Evolutionary conservation across 2,797 vertebrate genomes (phyloP).

Genomic region (Pseudochromis fuscus): DNA sequence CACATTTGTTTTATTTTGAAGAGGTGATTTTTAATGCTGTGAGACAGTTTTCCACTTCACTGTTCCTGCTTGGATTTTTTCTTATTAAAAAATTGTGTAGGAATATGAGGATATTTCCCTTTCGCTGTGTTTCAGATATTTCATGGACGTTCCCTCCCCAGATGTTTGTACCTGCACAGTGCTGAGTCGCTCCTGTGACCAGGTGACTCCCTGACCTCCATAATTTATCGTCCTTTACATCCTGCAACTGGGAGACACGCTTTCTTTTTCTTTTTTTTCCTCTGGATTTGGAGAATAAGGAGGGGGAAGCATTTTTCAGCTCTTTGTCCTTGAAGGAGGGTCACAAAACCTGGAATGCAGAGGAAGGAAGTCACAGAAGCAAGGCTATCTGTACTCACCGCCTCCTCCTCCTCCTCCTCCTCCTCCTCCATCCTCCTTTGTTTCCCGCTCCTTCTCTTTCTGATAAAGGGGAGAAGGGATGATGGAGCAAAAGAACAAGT

Average conservation of each 20-base stretch:
- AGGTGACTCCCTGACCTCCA: constrained; percentile 65
- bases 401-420: too few relatives aligned
- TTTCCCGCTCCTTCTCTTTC: constrained; percentile 73
- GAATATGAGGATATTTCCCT: background rate
- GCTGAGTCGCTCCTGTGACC: constrained; percentile 58
- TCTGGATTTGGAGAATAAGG: constrained; percentile 54
- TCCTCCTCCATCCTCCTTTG: constrained; percentile 76
- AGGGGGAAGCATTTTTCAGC: constrained; percentile 48
- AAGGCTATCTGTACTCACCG: constrained; percentile 79
- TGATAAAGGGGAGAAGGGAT: constrained; percentile 75
- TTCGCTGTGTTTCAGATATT: constrained; percentile 24
- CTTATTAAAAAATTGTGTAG: background rate
- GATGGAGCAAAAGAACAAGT: constrained; percentile 71
- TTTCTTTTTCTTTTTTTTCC: constrained; percentile 19
- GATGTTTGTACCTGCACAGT: constrained; percentile 66
- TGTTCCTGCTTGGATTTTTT: background rate
- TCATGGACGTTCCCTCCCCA: constrained; percentile 46
- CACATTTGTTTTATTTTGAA: too few relatives aligned
- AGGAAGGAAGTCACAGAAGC: constrained; percentile 83
- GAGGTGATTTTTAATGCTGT: too few relatives aligned
- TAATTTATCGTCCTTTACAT: constrained; percentile 71
- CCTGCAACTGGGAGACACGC: constrained; percentile 45
- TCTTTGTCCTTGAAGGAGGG: constrained; percentile 84
- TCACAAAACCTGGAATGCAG: constrained; percentile 85
- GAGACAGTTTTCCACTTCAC: too few relatives aligned